These are phyloP conservation scores for Myotis myotis DNA, from an alignment of 2,797 vertebrate species.

Conservation along the genomic window DNA sequence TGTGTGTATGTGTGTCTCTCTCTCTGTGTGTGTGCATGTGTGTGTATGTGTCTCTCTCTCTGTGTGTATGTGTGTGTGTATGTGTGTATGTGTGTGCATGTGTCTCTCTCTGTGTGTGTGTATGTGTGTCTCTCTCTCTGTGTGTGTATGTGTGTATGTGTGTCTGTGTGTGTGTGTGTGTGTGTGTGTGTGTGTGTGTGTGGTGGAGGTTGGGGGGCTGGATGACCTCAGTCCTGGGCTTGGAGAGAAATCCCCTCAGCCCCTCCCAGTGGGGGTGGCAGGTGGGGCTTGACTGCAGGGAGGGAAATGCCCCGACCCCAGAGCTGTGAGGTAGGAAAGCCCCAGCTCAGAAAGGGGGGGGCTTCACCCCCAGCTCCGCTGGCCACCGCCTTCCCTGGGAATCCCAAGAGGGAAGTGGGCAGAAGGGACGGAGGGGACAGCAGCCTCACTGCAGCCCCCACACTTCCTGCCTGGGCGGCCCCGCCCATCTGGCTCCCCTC, in stretches of 20 bases:
- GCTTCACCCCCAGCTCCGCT: background rate
- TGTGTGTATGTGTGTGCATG: no score
- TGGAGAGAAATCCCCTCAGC: background rate
- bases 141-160: no score
- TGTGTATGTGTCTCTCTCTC: no score
- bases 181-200: no score
- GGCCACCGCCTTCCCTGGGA: background rate
- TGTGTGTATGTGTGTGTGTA: no score
- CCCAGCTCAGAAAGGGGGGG: background rate
- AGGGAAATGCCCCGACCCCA: background rate
- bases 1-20: no score
- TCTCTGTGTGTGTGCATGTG: no score
- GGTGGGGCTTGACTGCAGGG: background rate
- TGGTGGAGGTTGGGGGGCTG: background rate
- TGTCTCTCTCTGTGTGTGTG: no score
- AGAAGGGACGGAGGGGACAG: background rate
- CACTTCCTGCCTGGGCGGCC: background rate
- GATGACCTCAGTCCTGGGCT: background rate
- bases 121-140: no score
- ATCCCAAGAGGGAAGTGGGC: background rate
- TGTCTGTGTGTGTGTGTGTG: no score
- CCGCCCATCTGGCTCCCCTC: background rate
- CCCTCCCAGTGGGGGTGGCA: rapidly evolving
- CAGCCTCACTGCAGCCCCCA: rapidly evolving
- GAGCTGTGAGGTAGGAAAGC: background rate